Evolutionary conservation across 2,888 invertebrate genomes (phyloP), one percentile per base, ranked within the genome.

Genomic region (Leptopilina syphax): DNA sequence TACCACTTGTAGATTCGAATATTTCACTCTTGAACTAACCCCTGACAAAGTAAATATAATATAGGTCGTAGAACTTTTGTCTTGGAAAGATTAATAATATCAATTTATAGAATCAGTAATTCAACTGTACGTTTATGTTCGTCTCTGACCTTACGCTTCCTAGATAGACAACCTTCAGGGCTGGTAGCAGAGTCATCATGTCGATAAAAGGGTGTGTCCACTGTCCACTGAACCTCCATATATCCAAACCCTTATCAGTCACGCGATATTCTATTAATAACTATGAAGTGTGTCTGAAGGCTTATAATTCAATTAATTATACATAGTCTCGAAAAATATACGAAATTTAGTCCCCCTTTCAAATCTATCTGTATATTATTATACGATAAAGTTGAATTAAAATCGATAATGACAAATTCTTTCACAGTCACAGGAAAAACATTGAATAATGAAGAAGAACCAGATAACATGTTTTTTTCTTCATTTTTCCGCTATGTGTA

Each of bases 191-290:
- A 50, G 12, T 57, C 57, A 27, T 54, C 73, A 57, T 57, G 57
- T 73, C 73, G 73, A 73, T 73, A 73, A 73, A 73, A 34, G 73
- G 73, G 73, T 54, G 73, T 73, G 54, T 73, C 34, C 73, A 34
- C 34, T 73, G 73, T 73, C 73, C 41, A 57, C 73, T 50, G 50
- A 73, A 73, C 57, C 73, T 54, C 34, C 73, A 73, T 18, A 73
- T 18, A 13, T 2, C 34, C 57, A 9, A 73, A 27, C 34, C 34
- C 57, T 73, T 73, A 57, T 73, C 54, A 73, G 57, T n/a, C 73
- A 73, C 73, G 73, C 73, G 73, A 73, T 73, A 34, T n/a, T n/a
- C 73, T 73, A 73, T 41, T 57, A 73, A 73, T 73, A 73, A 57
- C 9, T 50, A 50, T 50, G 12, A 73, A 41, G 57, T 34, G 47